A percentile compares a stretch with the other conserved stretches of the same genome.
Conservation (phyloP, 1,140 invertebrate species). For the Meloidogyne floridensis region DNA sequence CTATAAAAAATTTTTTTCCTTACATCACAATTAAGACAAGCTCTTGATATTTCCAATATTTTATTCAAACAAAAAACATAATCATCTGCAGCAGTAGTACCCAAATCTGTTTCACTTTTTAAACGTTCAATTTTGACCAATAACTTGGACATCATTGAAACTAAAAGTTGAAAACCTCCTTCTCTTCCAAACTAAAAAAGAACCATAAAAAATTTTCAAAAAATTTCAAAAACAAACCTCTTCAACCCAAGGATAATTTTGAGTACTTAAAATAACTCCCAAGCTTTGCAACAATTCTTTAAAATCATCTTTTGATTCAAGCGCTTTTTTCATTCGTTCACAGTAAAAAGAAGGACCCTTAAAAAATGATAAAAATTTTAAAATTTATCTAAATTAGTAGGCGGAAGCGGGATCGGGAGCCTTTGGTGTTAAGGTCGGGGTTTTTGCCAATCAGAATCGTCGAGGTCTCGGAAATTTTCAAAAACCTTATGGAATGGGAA, state of each 20-base stretch:
- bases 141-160: constrained; percentile 30
- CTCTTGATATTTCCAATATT: constrained; percentile 28
- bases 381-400: too few species aligned
- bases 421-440: too few species aligned
- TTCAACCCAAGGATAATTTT: constrained; percentile 33
- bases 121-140: constrained; percentile 28
- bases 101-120: constrained; percentile 9
- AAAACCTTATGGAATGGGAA: too few species aligned
- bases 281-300: constrained; percentile 35
- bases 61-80: constrained; percentile 33
- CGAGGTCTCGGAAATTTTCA: too few species aligned
- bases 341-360: constrained; percentile 29
- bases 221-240: constrained; percentile 23
- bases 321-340: constrained; percentile 29
- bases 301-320: constrained; percentile 35
- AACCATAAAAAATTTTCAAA: background rate
- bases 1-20: background rate
- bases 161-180: constrained; percentile 41
- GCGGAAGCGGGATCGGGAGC: too few species aligned
- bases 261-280: constrained; percentile 22
- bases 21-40: constrained; percentile 36
- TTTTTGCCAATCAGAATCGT: too few species aligned
- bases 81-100: constrained; percentile 26
- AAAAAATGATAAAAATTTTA: background rate
- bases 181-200: constrained; percentile 40